Conservation (phyloP, 2,113 vertebrate genomes). For the Colistium nudipinnis region DNA sequence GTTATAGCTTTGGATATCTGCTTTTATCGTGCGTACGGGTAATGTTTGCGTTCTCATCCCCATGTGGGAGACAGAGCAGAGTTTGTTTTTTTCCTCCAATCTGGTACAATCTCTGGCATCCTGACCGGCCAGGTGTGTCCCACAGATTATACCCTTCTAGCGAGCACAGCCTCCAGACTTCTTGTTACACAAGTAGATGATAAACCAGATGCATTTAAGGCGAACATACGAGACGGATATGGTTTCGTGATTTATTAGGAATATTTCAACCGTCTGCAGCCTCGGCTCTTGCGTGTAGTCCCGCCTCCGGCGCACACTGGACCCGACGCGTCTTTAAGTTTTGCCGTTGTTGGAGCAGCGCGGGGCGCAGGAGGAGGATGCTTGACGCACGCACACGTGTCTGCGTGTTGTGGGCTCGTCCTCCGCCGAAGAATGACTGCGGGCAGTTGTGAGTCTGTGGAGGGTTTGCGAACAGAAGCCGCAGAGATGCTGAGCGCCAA, state of each 20-base stretch:
- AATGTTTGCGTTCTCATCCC: too few relatives aligned
- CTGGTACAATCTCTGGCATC: too few relatives aligned
- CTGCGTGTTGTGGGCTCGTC: background rate
- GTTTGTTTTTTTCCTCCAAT: too few relatives aligned
- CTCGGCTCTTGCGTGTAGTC: slow-evolving; percentile 2
- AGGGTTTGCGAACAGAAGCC: background rate
- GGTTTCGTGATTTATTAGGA: background rate
- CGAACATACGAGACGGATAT: background rate
- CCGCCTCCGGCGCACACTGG: slow-evolving; percentile 65
- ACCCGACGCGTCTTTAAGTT: slow-evolving; percentile 56
- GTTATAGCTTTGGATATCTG: too few relatives aligned
- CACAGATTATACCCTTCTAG: too few relatives aligned
- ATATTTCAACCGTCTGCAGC: background rate
- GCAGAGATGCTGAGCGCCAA: slow-evolving; percentile 73
- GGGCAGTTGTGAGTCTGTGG: slow-evolving; percentile 50
- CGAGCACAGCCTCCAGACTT: too few relatives aligned
- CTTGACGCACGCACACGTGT: background rate
- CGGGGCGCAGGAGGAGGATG: slow-evolving; percentile 19
- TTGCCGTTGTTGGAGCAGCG: slow-evolving; percentile 11
- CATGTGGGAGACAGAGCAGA: too few relatives aligned
- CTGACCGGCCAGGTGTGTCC: too few relatives aligned
- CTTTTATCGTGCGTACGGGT: too few relatives aligned
- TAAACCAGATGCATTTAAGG: background rate
- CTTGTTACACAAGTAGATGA: background rate
- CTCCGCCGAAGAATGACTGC: slow-evolving; percentile 55